Evolutionary conservation across 1,140 invertebrate genomes (phyloP).

Genomic region (Zeugodacus cucurbitae): DNA sequence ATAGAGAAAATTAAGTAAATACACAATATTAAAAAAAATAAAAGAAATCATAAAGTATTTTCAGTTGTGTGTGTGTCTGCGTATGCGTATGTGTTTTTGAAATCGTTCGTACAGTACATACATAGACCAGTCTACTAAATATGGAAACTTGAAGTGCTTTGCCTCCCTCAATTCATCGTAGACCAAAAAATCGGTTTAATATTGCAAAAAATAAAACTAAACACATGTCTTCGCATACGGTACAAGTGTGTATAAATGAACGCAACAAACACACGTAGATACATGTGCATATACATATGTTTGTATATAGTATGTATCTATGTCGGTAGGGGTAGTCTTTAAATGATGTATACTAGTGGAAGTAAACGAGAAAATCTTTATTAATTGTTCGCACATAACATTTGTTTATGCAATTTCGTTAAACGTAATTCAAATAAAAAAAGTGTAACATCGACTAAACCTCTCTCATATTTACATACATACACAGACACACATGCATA

Average conservation of each 20-base stretch:
- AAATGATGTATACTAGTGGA: neutral
- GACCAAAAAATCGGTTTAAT: neutral
- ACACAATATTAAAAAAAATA: neutral
- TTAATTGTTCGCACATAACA: neutral
- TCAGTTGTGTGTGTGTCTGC: neutral
- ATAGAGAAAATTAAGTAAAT: slow-evolving; percentile 24
- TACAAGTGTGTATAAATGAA: neutral
- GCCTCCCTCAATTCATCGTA: neutral
- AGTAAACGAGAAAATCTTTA: neutral
- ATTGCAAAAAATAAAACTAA: neutral
- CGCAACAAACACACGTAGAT: neutral
- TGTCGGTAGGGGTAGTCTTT: neutral
- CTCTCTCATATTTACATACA: neutral
- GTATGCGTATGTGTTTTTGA: neutral
- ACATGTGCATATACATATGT: neutral
- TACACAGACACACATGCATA: too few relatives aligned
- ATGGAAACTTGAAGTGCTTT: neutral
- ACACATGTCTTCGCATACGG: neutral
- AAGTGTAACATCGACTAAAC: neutral
- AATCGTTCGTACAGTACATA: neutral
- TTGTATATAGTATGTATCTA: neutral
- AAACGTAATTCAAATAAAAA: neutral
- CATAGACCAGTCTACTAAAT: neutral
- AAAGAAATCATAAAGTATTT: neutral
- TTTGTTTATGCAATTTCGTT: slow-evolving; percentile 25